Base-by-base conservation (phyloP, 2,888 invertebrate genomes). In the Phyto melanocephala region DNA sequence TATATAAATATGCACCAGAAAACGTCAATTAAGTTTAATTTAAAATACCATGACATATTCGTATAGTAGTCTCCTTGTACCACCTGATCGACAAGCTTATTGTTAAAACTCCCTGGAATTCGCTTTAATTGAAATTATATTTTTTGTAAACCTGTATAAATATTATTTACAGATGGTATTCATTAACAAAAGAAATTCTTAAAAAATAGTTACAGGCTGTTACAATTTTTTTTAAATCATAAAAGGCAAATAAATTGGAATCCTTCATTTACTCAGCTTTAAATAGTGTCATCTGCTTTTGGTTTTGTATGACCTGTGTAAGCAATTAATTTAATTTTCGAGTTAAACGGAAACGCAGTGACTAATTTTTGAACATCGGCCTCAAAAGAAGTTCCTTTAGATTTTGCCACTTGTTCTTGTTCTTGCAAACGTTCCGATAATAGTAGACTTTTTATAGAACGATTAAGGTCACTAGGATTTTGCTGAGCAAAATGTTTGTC, bases 381-480 rank as follows among this genome's bases (percentile, higher is more conserved):
- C 7, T 63, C 45, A 7, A 79, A 75, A 8, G 60, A 37, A 35
- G 3, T 28, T 1, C n/a, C 37, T 58, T 65, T 52, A 0, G 35
- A 42, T 54, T 68, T 56, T 42, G 67, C 15, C 1, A 24, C 15
- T 40, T 77, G 60, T 1, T 84, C 72, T 17, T 62, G 33, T 3
- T 76, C 77, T 20, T 58, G 52, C 0, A 63, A 35, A 35, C 22
- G 35, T 63, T 86, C 86, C 0, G 84, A 82, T 42, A 76, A 52
- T 11, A 85, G 42, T 0, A 85, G 50, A 15, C 68, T 83, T 2
- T 78, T 56, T 3, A 89, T 70, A 8, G 85, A 85, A 3, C 70
- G 71, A 62, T 89, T 89, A 1, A 89, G 82, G 1, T 87, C 86
- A 0, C 86, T 70, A 8, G 78, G 77, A 35, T 83, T 77, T 47